A percentile compares a stretch with the other conserved stretches of the same genome.
phyloP scores from a whole-genome alignment of 2,888 invertebrate genomes.

The Gnatocerus cornutus region DNA sequence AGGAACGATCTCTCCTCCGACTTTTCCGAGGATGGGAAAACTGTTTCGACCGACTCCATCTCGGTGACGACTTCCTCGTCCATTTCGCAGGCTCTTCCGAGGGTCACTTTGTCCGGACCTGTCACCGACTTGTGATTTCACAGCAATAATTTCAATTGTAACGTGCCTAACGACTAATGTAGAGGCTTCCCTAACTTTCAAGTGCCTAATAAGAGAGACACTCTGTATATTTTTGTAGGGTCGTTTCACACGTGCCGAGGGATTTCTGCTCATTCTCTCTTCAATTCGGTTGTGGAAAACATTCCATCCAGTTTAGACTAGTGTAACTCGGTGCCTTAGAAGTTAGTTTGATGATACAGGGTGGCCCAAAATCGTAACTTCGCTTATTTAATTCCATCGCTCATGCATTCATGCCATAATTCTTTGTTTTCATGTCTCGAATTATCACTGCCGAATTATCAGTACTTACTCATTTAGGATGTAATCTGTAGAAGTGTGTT shows the following conservation, averaged over 20 bases:
- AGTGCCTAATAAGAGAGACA: no score
- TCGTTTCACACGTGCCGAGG: no score
- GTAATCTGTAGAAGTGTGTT: constrained; percentile 25
- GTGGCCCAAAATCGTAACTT: no score
- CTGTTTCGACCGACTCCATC: constrained; percentile 63
- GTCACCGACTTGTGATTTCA: constrained; percentile 72
- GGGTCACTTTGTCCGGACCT: constrained; percentile 75
- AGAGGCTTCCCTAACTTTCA: no score
- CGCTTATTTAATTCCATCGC: no score
- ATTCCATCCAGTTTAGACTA: background rate
- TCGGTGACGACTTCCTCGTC: constrained; percentile 61
- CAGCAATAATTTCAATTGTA: constrained; percentile 13
- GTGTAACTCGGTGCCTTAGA: no score
- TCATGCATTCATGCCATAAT: constrained; percentile 23
- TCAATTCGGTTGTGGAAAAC: no score
- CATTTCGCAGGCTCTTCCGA: constrained; percentile 60
- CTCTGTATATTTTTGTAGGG: no score
- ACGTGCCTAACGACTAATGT: background rate
- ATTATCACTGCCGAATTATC: constrained; percentile 35
- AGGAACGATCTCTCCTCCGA: constrained; percentile 64
- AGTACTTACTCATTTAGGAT: constrained; percentile 28
- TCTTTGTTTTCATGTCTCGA: constrained; percentile 24
- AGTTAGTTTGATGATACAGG: no score
- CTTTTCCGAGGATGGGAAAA: constrained; percentile 66
- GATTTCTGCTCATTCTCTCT: no score